Evolutionary conservation across 2,888 invertebrate genomes (phyloP).

Genomic region (Steromphala cineraria): DNA sequence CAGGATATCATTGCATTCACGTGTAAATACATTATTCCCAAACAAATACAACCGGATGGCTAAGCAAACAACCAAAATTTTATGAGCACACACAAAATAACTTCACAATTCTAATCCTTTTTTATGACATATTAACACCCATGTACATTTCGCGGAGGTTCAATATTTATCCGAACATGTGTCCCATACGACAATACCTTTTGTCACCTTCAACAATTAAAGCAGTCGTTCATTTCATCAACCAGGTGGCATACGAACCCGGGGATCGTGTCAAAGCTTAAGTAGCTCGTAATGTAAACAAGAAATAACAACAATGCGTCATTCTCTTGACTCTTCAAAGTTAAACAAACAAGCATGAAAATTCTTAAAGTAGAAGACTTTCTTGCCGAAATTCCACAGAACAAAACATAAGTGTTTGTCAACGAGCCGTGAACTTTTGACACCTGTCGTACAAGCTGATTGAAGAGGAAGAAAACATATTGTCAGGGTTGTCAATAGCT

Average conservation of each 20-base stretch:
- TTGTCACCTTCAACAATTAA: too few species aligned
- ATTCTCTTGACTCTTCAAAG: too few species aligned
- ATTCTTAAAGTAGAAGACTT: too few species aligned
- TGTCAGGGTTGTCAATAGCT: not conserved
- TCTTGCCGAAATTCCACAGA: too few species aligned
- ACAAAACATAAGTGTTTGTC: not conserved
- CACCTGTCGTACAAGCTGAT: not conserved
- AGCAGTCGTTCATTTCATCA: not conserved
- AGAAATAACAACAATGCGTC: too few species aligned
- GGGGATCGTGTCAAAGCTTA: not conserved
- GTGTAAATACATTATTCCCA: not conserved
- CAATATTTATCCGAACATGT: not conserved
- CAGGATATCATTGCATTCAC: not conserved
- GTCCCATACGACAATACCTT: not conserved
- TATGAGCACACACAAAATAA: too few species aligned
- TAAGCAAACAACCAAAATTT: not conserved
- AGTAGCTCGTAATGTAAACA: too few species aligned
- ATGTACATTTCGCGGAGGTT: not conserved
- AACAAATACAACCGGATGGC: not conserved
- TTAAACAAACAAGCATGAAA: too few species aligned
- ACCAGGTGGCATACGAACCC: not conserved
- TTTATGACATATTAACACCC: not conserved
- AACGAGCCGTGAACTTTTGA: slow-evolving; percentile 1
- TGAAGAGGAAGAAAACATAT: not conserved
- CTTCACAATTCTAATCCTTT: not conserved